Evolutionary conservation across 64 coral and sea anemone genomes (phyloP).

Genomic region (Orbicella faveolata): DNA sequence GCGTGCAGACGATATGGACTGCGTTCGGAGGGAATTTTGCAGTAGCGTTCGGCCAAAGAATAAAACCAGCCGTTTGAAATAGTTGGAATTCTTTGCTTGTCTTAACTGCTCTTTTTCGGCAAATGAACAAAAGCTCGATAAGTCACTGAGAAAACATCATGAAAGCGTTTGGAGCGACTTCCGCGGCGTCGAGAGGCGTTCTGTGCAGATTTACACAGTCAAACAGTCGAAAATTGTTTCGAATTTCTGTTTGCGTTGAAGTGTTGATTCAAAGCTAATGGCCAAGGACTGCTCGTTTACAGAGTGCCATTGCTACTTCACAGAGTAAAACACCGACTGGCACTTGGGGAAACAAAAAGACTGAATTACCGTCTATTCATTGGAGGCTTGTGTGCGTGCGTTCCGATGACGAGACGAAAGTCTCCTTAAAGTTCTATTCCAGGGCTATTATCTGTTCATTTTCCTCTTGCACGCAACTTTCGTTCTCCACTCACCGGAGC

Average conservation of each 20-base stretch:
- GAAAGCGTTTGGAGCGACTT: not conserved
- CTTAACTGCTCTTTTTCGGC: constrained; percentile 22
- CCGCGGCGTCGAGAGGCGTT: not conserved
- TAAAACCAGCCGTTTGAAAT: constrained; percentile 10
- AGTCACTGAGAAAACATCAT: constrained; percentile 39
- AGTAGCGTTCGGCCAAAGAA: not conserved
- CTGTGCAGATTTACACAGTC: not conserved
- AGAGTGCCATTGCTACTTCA: not conserved
- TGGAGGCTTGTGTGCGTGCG: not conserved
- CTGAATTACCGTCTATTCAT: not conserved
- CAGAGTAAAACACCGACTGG: not conserved
- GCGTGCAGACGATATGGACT: not conserved
- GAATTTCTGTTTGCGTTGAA: not conserved
- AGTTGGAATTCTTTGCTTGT: constrained; percentile 44
- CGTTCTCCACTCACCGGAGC: not conserved
- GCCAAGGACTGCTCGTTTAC: not conserved
- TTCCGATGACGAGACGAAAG: not conserved
- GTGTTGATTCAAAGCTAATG: not conserved
- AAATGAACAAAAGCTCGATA: constrained; percentile 21
- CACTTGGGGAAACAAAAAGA: constrained; percentile 10
- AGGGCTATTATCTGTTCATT: no score
- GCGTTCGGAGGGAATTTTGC: not conserved
- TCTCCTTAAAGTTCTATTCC: not conserved
- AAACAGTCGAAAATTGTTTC: not conserved
- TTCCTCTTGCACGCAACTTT: not conserved